Percentiles rank a stretch among this genome's conserved stretches.
These are phyloP conservation scores for Xyrauchen texanus DNA, from an alignment of 2,113 vertebrate species.

Conservation along the genomic window DNA sequence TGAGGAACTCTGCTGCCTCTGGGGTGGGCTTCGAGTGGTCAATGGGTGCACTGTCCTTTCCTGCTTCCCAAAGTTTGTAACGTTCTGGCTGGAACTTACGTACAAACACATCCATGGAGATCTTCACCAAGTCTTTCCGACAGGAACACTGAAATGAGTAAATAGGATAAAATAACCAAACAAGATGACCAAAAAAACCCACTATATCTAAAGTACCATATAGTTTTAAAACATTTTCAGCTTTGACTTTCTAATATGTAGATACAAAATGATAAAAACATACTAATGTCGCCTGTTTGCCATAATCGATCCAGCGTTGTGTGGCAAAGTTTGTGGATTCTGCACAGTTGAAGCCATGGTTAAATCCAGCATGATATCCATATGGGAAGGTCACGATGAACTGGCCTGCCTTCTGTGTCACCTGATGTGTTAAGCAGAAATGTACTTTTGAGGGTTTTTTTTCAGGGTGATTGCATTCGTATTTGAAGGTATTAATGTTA, in stretches of 20 bases:
- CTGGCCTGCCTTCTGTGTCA: conserved; percentile 93
- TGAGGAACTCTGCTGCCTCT: conserved; percentile 79
- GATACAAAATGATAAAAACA: conserved; percentile 30
- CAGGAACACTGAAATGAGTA: conserved; percentile 86
- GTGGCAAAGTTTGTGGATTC: conserved; percentile 98
- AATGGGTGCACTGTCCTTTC: conserved; percentile 85
- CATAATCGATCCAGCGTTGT: conserved; percentile 95
- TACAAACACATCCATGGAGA: conserved; percentile 97
- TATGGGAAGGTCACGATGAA: conserved; percentile 97
- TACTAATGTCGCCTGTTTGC: conserved; percentile 93
- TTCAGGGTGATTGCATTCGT: too few species aligned
- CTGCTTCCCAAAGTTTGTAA: conserved; percentile 93
- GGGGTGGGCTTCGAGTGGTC: conserved; percentile 89
- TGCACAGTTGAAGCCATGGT: conserved; percentile 98
- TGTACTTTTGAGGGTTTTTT: not conserved
- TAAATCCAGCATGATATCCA: conserved; percentile 95
- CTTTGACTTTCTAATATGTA: too few species aligned
- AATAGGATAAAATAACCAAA: not conserved
- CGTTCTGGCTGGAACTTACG: conserved; percentile 93
- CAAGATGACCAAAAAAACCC: not conserved
- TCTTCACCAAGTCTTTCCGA: conserved; percentile 97
- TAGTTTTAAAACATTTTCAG: not conserved
- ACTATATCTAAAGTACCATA: not conserved
- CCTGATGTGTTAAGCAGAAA: conserved; percentile 66
- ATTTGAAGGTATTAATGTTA: too few species aligned